phyloP scores from a whole-genome alignment of 92 coral and sea anemone species.

The Pocillopora meandrina region DNA sequence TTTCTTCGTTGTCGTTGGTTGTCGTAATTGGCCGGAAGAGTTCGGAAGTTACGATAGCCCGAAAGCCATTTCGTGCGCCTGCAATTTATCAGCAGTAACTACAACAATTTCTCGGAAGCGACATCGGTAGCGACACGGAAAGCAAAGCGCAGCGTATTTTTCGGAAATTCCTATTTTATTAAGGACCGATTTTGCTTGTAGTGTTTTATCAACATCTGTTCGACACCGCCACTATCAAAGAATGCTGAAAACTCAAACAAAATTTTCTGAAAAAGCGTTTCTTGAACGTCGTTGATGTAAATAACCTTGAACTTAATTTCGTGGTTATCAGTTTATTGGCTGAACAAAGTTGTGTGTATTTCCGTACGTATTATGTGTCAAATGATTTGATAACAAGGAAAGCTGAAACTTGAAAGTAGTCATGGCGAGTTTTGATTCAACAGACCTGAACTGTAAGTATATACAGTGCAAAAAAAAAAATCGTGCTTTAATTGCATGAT shows the following conservation, averaged over 20 bases:
- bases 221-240: not conserved
- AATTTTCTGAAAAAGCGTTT: not conserved
- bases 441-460: slow-evolving; percentile 32
- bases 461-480: too few relatives aligned
- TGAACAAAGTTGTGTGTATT: not conserved
- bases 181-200: too few relatives aligned
- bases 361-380: not conserved
- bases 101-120: not conserved
- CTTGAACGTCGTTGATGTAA: not conserved
- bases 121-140: too few relatives aligned
- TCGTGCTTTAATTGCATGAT: too few relatives aligned
- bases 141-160: too few relatives aligned
- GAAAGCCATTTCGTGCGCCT: not conserved
- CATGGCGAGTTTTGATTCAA: slow-evolving; percentile 39
- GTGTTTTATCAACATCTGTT: too few relatives aligned
- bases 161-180: too few relatives aligned
- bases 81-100: slow-evolving; percentile 22
- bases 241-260: not conserved
- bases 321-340: too few relatives aligned
- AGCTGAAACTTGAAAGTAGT: not conserved
- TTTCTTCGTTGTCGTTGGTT: not conserved
- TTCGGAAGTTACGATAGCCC: not conserved
- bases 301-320: not conserved
- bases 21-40: not conserved
- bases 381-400: not conserved